Base-by-base conservation (phyloP, 2,113 vertebrate genomes). In the Lichenostomus cassidix region DNA sequence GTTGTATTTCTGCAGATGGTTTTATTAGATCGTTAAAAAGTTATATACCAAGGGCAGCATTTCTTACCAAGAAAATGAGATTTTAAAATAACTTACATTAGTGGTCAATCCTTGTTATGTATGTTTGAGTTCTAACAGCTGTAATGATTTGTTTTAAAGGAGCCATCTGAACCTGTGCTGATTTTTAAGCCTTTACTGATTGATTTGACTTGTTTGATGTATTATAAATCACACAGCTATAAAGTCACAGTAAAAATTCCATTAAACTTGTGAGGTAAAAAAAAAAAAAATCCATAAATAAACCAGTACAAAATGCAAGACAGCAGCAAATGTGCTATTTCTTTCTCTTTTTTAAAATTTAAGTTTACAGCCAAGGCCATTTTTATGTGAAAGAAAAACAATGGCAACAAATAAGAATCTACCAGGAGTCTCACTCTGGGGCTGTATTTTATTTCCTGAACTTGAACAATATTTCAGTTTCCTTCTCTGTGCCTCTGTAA, bases 181-280 rank as follows among this genome's bases (percentile, higher is more conserved):
- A 97, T 97, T 97, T 97, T 97, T 92, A 96, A 97, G 86, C 74
- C 80, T 92, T 75, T 79, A 58, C 92, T 95, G 94, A 97, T 96
- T 96, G 94, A 96, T 95, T 97, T 97, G 78, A 63, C 76, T 87
- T 95, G 81, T 97, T 97, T 98, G 94, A 97, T 96, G 96, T 95
- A 95, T 96, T 96, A 97, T 97, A 97, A 97, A 97, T 96, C 92
- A 97, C 82, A 97, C 90, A 95, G 84, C 74, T 94, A 94, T 96
- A 97, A 97, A 97, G 95, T 95, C 97, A 95, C 84, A 82, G 93
- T 89, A 92, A 97, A 97, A 95, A 96, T 94, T 96, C 88, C 82
- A 97, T 96, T 97, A 97, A 96, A 94, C 95, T 92, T 96, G 90
- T 94, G 92, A 96, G 90, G 90, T 80, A 49, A 91, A 92, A 86